Conservation (phyloP, 2,797 vertebrate species). For the Acropternis orthonyx region DNA sequence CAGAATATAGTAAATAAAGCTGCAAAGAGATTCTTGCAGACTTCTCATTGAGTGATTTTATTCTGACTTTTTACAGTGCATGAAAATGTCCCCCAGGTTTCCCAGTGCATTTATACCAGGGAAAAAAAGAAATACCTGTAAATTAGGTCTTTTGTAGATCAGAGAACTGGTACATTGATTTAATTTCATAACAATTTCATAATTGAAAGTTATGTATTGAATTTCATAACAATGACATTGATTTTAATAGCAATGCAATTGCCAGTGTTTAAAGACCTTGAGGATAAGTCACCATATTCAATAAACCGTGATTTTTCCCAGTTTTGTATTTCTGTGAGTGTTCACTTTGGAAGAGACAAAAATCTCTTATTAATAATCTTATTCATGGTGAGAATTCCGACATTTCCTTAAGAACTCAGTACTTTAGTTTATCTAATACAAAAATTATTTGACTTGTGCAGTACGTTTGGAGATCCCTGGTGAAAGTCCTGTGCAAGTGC, state of each 20-base stretch:
- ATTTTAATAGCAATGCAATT: background rate
- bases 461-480: background rate
- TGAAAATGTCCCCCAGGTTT: background rate
- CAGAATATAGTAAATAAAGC: background rate
- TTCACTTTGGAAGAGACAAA: background rate
- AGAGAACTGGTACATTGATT: background rate
- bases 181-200: background rate
- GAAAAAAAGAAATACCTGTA: background rate
- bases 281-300: background rate
- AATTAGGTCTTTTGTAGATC: background rate
- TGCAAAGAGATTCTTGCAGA: background rate
- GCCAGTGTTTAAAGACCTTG: background rate
- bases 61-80: background rate
- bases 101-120: background rate
- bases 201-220: background rate
- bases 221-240: background rate
- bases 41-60: background rate
- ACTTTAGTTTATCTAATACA: background rate
- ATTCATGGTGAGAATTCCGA: background rate
- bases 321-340: background rate
- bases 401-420: background rate
- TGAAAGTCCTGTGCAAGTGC: fast-evolving
- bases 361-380: too few relatives aligned
- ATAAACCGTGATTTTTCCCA: background rate
- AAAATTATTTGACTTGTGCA: background rate